A percentile compares a stretch with the other conserved stretches of the same genome.
These are phyloP conservation scores for Aricia agestis DNA, from an alignment of 1,140 invertebrate species.

Conservation along the genomic window DNA sequence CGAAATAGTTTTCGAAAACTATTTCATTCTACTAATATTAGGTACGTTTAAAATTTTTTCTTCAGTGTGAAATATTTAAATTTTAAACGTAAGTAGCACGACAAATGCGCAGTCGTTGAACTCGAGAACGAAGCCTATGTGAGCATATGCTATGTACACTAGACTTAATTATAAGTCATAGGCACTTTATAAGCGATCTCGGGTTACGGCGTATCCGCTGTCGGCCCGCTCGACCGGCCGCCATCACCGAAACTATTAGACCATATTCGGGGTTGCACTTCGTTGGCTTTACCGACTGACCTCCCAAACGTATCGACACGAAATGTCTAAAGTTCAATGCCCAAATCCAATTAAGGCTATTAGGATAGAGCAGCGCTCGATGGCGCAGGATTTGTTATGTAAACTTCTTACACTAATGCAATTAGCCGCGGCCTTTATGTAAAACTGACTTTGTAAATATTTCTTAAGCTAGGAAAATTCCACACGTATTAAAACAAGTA, in stretches of 20 bases:
- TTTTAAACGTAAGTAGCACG: too few relatives aligned
- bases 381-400: conserved; percentile 26
- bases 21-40: too few relatives aligned
- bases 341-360: conserved; percentile 55
- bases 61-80: too few relatives aligned
- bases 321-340: conserved; percentile 65
- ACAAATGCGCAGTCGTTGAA: background rate
- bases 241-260: conserved; percentile 65
- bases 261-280: conserved; percentile 68
- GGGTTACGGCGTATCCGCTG: conserved; percentile 56
- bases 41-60: too few relatives aligned
- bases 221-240: conserved; percentile 42
- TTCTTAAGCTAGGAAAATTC: background rate
- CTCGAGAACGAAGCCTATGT: background rate
- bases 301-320: conserved; percentile 61
- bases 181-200: conserved; percentile 37
- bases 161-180: conserved; percentile 24
- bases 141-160: background rate
- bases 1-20: too few relatives aligned
- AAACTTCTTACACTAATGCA: conserved; percentile 19
- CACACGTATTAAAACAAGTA: too few relatives aligned
- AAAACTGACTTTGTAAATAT: background rate
- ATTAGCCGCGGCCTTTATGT: conserved; percentile 11
- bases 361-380: conserved; percentile 26
- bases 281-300: conserved; percentile 66